Evolutionary conservation across 30 jellyfish, hydroid and myxozoan genomes (phyloP).

Genomic region (Morbakka virulenta): DNA sequence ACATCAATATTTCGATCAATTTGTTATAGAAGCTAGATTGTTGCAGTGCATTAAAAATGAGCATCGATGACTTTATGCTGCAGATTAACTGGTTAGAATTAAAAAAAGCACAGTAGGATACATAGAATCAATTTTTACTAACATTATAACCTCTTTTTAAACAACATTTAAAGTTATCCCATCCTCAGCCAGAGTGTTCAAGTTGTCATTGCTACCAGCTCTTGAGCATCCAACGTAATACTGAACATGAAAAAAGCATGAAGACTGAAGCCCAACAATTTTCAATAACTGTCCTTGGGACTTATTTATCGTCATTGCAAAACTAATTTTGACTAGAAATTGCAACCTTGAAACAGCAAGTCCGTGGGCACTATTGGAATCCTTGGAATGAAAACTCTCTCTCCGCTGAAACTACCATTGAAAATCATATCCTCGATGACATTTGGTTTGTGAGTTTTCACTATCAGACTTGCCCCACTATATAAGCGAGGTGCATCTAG

Average conservation of each 20-base stretch:
- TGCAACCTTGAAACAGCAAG: constrained; percentile 14
- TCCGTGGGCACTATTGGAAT: constrained; percentile 28
- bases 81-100: no score
- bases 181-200: no score
- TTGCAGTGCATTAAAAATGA: no score
- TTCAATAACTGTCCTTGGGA: constrained; percentile 34
- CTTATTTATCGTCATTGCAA: constrained; percentile 42
- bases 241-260: constrained; percentile 43
- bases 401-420: constrained; percentile 2
- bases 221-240: constrained; percentile 25
- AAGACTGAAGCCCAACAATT: not conserved
- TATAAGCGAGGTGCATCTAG: constrained; percentile 32
- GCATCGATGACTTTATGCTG: no score
- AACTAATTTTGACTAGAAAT: constrained; percentile 5
- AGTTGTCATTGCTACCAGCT: not conserved
- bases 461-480: constrained; percentile 43
- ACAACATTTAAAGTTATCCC: no score
- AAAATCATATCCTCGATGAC: constrained; percentile 13
- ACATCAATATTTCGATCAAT: no score
- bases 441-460: not conserved
- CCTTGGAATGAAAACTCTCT: constrained; percentile 14
- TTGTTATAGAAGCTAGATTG: no score
- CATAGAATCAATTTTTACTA: no score
- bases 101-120: no score
- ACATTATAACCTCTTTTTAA: no score